phyloP scores from a whole-genome alignment of 1,140 invertebrate genomes.

The Trichonephila inaurata region DNA sequence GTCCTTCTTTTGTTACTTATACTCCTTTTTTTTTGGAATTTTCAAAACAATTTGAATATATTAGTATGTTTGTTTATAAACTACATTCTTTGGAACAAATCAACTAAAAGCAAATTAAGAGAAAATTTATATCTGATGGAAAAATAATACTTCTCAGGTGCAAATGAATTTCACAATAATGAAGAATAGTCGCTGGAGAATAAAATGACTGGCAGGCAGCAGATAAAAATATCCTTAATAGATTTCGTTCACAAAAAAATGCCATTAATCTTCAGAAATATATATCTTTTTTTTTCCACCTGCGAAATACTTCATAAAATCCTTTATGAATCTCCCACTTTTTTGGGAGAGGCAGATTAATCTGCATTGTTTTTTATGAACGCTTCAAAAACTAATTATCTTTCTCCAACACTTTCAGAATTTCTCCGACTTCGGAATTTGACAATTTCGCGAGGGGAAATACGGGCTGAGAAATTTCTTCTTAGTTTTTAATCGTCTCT shows the following conservation, averaged over 20 bases:
- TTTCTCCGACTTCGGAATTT: constrained; percentile 35
- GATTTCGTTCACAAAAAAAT: background rate
- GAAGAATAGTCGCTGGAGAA: background rate
- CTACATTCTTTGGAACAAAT: too few relatives aligned
- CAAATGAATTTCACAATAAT: background rate
- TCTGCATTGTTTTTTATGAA: background rate
- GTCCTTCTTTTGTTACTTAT: too few relatives aligned
- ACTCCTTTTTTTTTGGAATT: too few relatives aligned
- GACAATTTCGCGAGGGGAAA: background rate
- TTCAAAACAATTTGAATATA: too few relatives aligned
- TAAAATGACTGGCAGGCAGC: background rate
- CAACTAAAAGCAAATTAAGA: too few relatives aligned
- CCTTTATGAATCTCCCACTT: background rate
- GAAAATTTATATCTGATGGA: too few relatives aligned
- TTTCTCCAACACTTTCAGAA: constrained; percentile 39
- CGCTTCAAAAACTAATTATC: constrained; percentile 54
- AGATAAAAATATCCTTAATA: background rate
- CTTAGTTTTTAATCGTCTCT: constrained; percentile 52
- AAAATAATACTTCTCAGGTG: too few relatives aligned
- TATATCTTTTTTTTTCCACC: background rate
- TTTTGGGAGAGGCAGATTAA: background rate
- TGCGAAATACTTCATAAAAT: background rate
- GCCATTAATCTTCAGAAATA: background rate
- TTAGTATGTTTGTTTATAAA: too few relatives aligned
- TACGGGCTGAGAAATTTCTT: background rate